Conservation (phyloP, 2,113 vertebrate genomes). For the Trematomus loennbergii region DNA sequence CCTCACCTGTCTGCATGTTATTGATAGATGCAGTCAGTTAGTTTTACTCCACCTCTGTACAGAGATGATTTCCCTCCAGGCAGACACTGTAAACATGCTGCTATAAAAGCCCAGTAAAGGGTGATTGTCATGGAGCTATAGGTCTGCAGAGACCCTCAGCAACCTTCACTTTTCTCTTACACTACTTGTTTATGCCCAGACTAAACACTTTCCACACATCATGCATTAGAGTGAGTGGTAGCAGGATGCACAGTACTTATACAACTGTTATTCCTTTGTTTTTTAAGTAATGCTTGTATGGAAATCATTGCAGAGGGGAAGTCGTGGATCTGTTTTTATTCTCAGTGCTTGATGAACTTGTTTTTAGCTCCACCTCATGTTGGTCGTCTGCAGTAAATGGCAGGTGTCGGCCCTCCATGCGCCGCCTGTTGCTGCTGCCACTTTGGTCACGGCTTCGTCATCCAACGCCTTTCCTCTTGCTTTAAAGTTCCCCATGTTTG, state of each 20-base stretch:
- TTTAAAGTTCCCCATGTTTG: constrained; percentile 39
- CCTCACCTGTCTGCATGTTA: neutral
- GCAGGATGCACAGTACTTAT: neutral
- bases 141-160: constrained; percentile 8
- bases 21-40: constrained; percentile 8
- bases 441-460: constrained; percentile 44
- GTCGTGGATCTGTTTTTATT: neutral
- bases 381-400: constrained; percentile 36
- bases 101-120: constrained; percentile 63
- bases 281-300: neutral
- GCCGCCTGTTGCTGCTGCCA: constrained; percentile 27
- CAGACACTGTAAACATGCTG: constrained; percentile 51
- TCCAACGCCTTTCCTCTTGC: constrained; percentile 42
- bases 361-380: neutral
- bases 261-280: neutral
- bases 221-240: neutral
- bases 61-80: constrained; percentile 21
- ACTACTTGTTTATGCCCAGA: neutral
- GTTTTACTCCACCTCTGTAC: neutral
- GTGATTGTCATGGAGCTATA: neutral
- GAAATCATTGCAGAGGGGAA: neutral
- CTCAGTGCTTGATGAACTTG: neutral
- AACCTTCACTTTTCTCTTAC: neutral
- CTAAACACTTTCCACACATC: neutral
- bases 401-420: constrained; percentile 65